A percentile compares a stretch with the other conserved stretches of the same genome.
Evolutionary conservation across 2,888 invertebrate species (phyloP).

Genomic region (Ecliptopera silaceata): DNA sequence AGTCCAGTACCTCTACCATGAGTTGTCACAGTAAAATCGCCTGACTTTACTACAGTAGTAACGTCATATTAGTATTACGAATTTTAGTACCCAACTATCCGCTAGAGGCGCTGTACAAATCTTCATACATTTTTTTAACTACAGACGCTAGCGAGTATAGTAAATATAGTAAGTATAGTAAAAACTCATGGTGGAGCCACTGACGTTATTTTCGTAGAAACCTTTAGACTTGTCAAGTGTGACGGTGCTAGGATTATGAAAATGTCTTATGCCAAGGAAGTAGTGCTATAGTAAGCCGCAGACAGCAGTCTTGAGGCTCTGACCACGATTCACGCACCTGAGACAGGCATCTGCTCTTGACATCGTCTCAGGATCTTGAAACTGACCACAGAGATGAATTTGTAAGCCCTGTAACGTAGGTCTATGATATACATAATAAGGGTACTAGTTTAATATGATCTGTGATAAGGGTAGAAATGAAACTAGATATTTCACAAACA

Average conservation of each 20-base stretch:
- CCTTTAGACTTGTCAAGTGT: neutral
- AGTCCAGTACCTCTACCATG: too few relatives aligned
- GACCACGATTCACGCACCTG: constrained; percentile 48
- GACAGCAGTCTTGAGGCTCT: constrained; percentile 34
- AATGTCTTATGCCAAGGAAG: neutral
- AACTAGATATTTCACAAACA: too few relatives aligned
- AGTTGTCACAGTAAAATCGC: too few relatives aligned
- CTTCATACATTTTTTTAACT: too few relatives aligned
- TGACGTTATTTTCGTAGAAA: neutral
- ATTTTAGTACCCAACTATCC: too few relatives aligned
- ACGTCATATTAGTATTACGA: too few relatives aligned
- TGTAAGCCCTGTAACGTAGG: constrained; percentile 6
- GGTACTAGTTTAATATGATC: neutral
- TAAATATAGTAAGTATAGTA: too few relatives aligned
- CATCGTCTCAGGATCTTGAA: constrained; percentile 35
- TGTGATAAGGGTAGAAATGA: too few relatives aligned
- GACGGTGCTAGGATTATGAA: constrained; percentile 9
- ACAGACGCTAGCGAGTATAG: too few relatives aligned
- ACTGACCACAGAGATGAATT: constrained; percentile 2
- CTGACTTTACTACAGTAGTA: too few relatives aligned
- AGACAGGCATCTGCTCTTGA: constrained; percentile 43
- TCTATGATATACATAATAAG: constrained; percentile 12
- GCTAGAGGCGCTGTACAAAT: too few relatives aligned
- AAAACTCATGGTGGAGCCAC: too few relatives aligned
- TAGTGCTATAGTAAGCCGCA: constrained; percentile 23